Evolutionary conservation across 2,797 vertebrate genomes (phyloP).

Genomic region (Hipposideros larvatus): DNA sequence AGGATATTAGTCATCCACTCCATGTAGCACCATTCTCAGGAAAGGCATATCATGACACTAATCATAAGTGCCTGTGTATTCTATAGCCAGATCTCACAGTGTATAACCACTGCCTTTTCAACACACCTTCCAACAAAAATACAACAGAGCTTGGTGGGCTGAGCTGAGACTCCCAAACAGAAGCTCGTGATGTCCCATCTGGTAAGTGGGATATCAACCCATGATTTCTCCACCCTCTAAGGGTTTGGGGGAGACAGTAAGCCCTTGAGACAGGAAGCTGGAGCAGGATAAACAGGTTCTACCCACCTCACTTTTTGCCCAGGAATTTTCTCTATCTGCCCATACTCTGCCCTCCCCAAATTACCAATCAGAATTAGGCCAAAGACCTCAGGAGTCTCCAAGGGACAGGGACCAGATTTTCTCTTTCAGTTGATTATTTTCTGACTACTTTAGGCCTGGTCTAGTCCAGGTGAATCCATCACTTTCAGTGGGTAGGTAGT

Average conservation of each 20-base stretch:
- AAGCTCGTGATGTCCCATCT: not conserved
- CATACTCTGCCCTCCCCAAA: not conserved
- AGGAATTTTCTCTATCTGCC: constrained; percentile 1
- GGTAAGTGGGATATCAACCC: not conserved
- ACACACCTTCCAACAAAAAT: not conserved
- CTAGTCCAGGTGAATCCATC: not conserved
- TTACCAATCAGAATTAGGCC: not conserved
- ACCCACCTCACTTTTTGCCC: not conserved
- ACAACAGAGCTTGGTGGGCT: not conserved
- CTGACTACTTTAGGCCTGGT: constrained; percentile 9
- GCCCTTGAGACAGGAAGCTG: not conserved
- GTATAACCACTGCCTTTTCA: not conserved
- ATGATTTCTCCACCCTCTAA: not conserved
- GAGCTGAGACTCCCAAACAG: not conserved
- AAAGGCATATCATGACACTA: not conserved
- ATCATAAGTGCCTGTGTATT: not conserved
- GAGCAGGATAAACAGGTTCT: not conserved
- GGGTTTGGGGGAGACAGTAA: not conserved
- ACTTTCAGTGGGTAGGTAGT: not conserved
- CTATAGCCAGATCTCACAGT: not conserved
- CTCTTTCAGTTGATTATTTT: constrained; percentile 47
- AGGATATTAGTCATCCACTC: not conserved
- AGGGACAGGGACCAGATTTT: constrained; percentile 12
- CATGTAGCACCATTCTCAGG: not conserved
- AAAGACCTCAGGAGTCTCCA: constrained; percentile 3